phyloP scores from a whole-genome alignment of 2,113 vertebrate genomes.

The Aix galericulata region DNA sequence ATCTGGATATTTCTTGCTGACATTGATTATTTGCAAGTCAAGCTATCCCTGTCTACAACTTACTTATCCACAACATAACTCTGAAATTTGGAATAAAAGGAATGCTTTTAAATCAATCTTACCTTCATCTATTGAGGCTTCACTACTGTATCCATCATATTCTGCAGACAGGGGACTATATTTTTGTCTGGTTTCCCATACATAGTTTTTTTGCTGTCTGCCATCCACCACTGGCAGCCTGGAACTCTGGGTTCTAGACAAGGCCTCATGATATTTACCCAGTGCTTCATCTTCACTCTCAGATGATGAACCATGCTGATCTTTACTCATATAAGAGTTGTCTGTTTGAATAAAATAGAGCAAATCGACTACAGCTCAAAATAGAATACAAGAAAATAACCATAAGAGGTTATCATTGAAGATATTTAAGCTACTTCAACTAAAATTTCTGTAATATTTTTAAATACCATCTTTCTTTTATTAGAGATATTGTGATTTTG shows the following conservation, averaged over 20 bases:
- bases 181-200: slow-evolving; percentile 92
- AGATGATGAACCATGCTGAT: slow-evolving; percentile 90
- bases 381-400: slow-evolving; percentile 36
- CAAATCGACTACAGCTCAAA: slow-evolving; percentile 64
- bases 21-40: background rate
- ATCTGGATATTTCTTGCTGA: background rate
- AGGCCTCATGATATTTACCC: slow-evolving; percentile 94
- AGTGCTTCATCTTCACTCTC: slow-evolving; percentile 97
- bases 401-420: slow-evolving; percentile 40
- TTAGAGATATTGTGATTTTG: background rate
- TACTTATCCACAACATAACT: slow-evolving; percentile 20
- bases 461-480: background rate
- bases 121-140: slow-evolving; percentile 94
- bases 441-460: background rate
- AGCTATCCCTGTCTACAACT: background rate
- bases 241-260: slow-evolving; percentile 85
- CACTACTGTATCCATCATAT: slow-evolving; percentile 95
- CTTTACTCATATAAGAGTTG: slow-evolving; percentile 84
- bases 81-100: slow-evolving; percentile 48
- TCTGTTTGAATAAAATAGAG: slow-evolving; percentile 80
- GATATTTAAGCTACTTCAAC: slow-evolving; percentile 34
- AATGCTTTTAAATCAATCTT: slow-evolving; percentile 72
- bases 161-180: slow-evolving; percentile 91
- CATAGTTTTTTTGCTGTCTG: slow-evolving; percentile 82
- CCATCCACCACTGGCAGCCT: slow-evolving; percentile 78